Base-by-base conservation (phyloP, 1,140 invertebrate genomes). In the Zaprionus gabonicus region DNA sequence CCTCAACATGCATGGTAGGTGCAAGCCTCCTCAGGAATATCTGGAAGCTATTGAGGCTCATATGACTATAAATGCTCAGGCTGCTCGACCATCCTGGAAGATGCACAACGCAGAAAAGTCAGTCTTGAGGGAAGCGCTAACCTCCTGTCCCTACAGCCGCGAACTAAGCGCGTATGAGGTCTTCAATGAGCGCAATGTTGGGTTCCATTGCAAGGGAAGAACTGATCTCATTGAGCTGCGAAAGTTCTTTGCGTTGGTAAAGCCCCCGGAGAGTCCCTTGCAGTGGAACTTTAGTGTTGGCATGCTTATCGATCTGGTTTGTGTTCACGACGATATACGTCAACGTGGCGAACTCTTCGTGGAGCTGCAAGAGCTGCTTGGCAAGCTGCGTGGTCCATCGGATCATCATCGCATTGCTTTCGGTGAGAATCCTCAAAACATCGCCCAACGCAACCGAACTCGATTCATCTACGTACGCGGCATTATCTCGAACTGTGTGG, bases 391-490 rank as follows among this genome's bases (percentile, higher is more conserved):
- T 25, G 63, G 64, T 44, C 23, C 65, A 28, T 34, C 27, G 1
- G 20, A 51, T 25, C 3, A 12, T 4, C 7, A n/a, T 2, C n/a
- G 78, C 0, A n/a, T 81, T 0, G 15, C 3, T 3, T 1, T 2
- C 1, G 10, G 13, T 5, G 82, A 79, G n/a, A 20, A 51, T 4
- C 15, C 17, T 1, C 0, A 4, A 0, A 66, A 62, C 0, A 20
- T 77, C 4, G 13, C 25, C n/a, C 58, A 91, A 6, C 66, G 78
- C 4, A 10, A 56, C 0, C 36, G 46, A 15, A 46, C 82, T 0
- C 57, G 63, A 4, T 51, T 60, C 2, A 53, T 92, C 3, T 91
- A 62, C 53, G 91, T 92, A 15, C 74, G 87, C 1, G 91, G 91
- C 5, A 20, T 90, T 15, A 71, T 92, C 0, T 51, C 27, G 2